Base-by-base conservation (phyloP, 2,797 vertebrate species). In the Xiphorhynchus erythropygius region DNA sequence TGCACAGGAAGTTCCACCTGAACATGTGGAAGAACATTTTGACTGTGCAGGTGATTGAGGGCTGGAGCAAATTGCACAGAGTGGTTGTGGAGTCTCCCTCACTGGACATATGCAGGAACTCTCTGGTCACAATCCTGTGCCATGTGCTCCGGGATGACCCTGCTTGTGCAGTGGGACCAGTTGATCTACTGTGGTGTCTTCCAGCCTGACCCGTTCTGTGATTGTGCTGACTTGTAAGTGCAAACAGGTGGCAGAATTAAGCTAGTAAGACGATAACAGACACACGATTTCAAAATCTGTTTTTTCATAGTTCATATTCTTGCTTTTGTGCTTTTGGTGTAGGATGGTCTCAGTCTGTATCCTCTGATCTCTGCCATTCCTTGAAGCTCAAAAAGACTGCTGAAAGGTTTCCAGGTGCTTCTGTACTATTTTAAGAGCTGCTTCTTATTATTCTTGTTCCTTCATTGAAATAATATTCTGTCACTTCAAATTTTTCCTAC, bases 361-460 rank as follows among this genome's bases (percentile, higher is more conserved):
- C 63, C 35, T 92, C 77, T 89, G 35, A 90, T 90, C n/a, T 84
- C 18, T 87, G 65, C 30, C 19, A 8, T 27, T 79, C 47, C 81
- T 59, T 47, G 37, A 86, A 75, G 82, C 50, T 74, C 49, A 41
- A 8, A 93, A 90, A 86, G 22, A 24, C 25, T 64, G 30, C 33
- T 84, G 64, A 63, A 68, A 69, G 14, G 39, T 68, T 86, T 83
- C 42, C 19, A 77, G 37, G 18, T 28, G 7, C 14, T 77, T 81
- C 73, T 55, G 21, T n/a, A 22, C 68, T 93, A 76, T 90, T 82
- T 96, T 68, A 87, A 86, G 35, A 84, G 11, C 33, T 87, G n/a
- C 60, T 80, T 83, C 41, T 46, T 79, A 18, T 56, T 97, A 35
- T 87, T 41, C 30, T 82, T 90, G 47, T 74, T 87, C 9, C 50